These are phyloP conservation scores for Hipparchia sbordonii DNA, from an alignment of 2,888 invertebrate genomes.

Conservation along the genomic window DNA sequence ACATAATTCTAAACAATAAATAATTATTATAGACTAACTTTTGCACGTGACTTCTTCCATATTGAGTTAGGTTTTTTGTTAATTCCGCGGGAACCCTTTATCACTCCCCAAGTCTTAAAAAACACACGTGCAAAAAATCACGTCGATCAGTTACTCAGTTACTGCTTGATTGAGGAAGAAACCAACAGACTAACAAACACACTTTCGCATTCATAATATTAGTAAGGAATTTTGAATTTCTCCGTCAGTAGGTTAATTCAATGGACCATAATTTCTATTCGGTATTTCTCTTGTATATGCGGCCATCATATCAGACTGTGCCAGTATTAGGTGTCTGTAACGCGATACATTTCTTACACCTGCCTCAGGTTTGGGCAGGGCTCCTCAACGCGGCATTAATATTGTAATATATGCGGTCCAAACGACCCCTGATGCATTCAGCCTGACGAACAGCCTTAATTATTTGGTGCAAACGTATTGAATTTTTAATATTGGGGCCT, in stretches of 20 bases:
- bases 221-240: too few relatives aligned
- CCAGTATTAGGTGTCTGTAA: conserved; percentile 49
- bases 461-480: conserved; percentile 81
- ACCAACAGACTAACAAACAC: too few relatives aligned
- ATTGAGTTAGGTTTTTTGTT: too few relatives aligned
- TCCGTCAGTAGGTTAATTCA: background rate
- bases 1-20: too few relatives aligned
- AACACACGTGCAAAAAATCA: too few relatives aligned
- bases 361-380: conserved; percentile 51
- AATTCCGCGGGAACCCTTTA: too few relatives aligned
- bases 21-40: too few relatives aligned
- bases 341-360: conserved; percentile 72
- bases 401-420: conserved; percentile 74
- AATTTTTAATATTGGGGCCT: conserved; percentile 70
- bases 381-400: conserved; percentile 60
- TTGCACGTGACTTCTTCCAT: too few relatives aligned
- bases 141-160: too few relatives aligned
- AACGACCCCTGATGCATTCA: conserved; percentile 69
- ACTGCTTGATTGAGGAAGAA: too few relatives aligned
- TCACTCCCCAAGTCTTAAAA: too few relatives aligned
- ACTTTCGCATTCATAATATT: too few relatives aligned
- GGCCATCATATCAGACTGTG: conserved; percentile 18
- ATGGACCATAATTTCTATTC: background rate
- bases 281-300: conserved; percentile 4
- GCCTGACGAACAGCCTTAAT: conserved; percentile 67